phyloP scores from a whole-genome alignment of 2,888 invertebrate species.

The Julus scanicus region DNA sequence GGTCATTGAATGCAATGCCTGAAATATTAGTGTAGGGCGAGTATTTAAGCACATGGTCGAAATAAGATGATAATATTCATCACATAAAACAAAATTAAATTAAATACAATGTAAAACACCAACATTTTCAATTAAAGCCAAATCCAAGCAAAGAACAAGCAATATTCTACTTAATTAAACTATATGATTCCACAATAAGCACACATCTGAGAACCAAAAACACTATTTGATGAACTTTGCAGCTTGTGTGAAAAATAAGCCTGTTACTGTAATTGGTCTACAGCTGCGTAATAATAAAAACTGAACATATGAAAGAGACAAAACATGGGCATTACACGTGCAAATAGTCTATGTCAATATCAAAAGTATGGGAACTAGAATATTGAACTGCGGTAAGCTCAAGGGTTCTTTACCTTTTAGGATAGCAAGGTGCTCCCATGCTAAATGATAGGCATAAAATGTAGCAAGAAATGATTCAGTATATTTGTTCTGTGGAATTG shows the following conservation, averaged over 20 bases:
- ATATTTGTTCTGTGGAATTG: conserved; percentile 3
- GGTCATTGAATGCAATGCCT: too few species aligned
- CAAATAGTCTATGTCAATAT: not conserved
- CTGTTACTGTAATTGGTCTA: conserved; percentile 38
- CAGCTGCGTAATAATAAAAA: not conserved
- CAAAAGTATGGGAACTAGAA: conserved; percentile 16
- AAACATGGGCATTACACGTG: conserved; percentile 3
- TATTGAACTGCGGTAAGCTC: conserved; percentile 46
- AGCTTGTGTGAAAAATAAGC: conserved; percentile 51
- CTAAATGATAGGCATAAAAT: conserved; percentile 52
- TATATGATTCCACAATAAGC: not conserved
- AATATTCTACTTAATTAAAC: not conserved
- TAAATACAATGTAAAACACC: too few species aligned
- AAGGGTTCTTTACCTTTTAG: conserved; percentile 50
- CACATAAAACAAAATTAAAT: too few species aligned
- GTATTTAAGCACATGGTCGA: too few species aligned
- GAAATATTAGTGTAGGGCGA: too few species aligned
- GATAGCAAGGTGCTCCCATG: conserved; percentile 51
- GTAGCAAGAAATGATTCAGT: conserved; percentile 49
- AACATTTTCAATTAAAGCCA: not conserved
- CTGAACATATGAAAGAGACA: conserved; percentile 45
- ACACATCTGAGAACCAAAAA: not conserved
- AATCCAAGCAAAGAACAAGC: not conserved
- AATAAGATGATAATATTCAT: too few species aligned
- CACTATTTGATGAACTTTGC: not conserved